Percentiles rank a stretch among this genome's conserved stretches.
phyloP scores from a whole-genome alignment of 2,797 vertebrate genomes.

The Myiotriccus ornatus region DNA sequence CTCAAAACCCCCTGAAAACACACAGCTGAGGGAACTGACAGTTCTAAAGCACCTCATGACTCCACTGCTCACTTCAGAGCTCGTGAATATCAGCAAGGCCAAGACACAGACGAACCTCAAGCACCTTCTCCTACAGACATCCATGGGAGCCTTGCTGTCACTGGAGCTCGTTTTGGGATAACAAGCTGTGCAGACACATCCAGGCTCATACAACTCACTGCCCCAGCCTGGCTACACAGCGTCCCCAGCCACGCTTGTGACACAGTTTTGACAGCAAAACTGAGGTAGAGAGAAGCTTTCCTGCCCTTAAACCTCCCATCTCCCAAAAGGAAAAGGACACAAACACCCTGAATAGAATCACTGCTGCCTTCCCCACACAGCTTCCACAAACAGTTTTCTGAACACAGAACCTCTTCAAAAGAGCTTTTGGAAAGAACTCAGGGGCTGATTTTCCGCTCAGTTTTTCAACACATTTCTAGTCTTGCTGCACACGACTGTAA shows the following conservation, averaged over 20 bases:
- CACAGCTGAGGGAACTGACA: not conserved
- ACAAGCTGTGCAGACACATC: not conserved
- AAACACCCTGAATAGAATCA: not conserved
- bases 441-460: not conserved
- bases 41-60: not conserved
- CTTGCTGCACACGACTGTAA: not conserved
- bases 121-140: not conserved
- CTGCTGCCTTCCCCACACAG: not conserved
- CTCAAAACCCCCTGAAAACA: not conserved
- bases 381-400: not conserved
- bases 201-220: not conserved
- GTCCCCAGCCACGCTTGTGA: fast-evolving
- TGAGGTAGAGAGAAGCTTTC: not conserved
- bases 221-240: not conserved
- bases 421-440: not conserved
- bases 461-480: not conserved
- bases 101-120: not conserved
- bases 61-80: not conserved
- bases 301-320: fast-evolving
- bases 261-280: not conserved
- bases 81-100: not conserved
- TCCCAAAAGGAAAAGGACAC: not conserved
- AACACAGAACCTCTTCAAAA: not conserved
- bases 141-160: fast-evolving
- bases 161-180: not conserved